Base-by-base conservation (phyloP, 2,888 invertebrate species). In the Eueremaeus valkanovi region DNA sequence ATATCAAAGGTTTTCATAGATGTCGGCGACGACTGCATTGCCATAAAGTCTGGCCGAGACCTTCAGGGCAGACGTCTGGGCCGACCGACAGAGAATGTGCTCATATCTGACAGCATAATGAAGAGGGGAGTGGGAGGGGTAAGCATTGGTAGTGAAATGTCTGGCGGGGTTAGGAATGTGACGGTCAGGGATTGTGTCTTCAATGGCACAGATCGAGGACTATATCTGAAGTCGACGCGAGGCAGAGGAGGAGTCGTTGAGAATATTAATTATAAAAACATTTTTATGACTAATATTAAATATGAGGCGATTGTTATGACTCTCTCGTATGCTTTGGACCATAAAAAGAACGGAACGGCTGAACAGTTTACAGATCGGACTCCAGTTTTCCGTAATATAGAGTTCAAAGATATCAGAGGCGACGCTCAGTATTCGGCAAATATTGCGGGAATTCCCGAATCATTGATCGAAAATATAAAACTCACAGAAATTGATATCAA, bases 81-180 rank as follows among this genome's bases (percentile, higher is more conserved):
- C 5, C 70, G 70, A 1, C 70, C 70, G 13, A 40, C 70, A 40
- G 70, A 70, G 33, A 70, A 70, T n/a, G 16, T 70, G 1, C 13
- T 27, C 16, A 70, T 70, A 13, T 27, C 13, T 1, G 33, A 70
- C n/a, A 21, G 40, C 21, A 11, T n/a, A n/a, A 42, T 40, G 42
- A 1, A 3, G 1, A 24, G 21, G 16, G 70, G 70, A 49, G 8
- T 27, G 5, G 24, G 63, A 18, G 73, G 73, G 13, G 49, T 73
- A 13, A 66, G 29, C 49, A 73, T 73, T 21, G 73, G 73, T 31
- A 73, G 63, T 66, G 63, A 27, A 31, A 8, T 8, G 11, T 42
- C 73, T 1, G 73, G 73, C 3, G 45, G 36, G 1, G 73, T 73
- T n/a, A 42, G 73, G n/a, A 58, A 73, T 51, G 49, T 73, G 11